Percentiles rank a stretch among this genome's conserved stretches.
These are phyloP conservation scores for Diaperis boleti DNA, from an alignment of 2,888 invertebrate genomes.

Conservation along the genomic window DNA sequence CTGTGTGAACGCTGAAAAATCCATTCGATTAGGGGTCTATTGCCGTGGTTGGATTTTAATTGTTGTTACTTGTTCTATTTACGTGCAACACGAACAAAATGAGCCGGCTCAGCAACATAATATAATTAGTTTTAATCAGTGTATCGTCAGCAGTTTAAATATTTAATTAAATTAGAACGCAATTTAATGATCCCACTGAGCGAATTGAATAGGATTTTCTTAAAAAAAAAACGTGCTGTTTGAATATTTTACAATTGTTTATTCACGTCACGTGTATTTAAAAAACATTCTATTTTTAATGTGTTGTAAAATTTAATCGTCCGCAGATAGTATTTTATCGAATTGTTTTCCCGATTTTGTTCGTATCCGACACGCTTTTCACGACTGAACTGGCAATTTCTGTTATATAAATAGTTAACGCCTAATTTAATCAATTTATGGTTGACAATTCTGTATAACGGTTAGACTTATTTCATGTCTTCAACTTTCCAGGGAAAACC, in stretches of 20 bases:
- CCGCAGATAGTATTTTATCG: constrained; percentile 26
- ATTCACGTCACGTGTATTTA: constrained; percentile 26
- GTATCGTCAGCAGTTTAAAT: constrained; percentile 37
- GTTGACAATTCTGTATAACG: too few relatives aligned
- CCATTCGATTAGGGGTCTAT: constrained; percentile 15
- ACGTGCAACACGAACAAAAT: constrained; percentile 27
- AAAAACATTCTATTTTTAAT: constrained; percentile 26
- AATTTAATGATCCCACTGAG: constrained; percentile 20
- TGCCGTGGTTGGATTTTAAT: constrained; percentile 15
- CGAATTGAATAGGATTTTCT: constrained; percentile 18
- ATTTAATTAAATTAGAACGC: constrained; percentile 35
- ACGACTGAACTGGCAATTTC: constrained; percentile 10
- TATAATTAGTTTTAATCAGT: constrained; percentile 39
- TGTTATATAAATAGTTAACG: constrained; percentile 42
- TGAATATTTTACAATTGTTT: constrained; percentile 23
- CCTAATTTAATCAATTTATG: constrained; percentile 43
- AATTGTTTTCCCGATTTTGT: constrained; percentile 16
- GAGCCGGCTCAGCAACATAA: constrained; percentile 30
- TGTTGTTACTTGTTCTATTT: constrained; percentile 30
- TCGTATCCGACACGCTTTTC: constrained; percentile 2
- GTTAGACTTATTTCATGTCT: too few relatives aligned
- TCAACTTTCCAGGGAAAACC: too few relatives aligned
- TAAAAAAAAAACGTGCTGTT: constrained; percentile 14
- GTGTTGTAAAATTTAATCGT: constrained; percentile 32
- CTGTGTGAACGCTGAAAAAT: constrained; percentile 21